Evolutionary conservation across 2,888 invertebrate species (phyloP), one percentile per base, ranked within the genome.

Genomic region (Pyrgus malvae): DNA sequence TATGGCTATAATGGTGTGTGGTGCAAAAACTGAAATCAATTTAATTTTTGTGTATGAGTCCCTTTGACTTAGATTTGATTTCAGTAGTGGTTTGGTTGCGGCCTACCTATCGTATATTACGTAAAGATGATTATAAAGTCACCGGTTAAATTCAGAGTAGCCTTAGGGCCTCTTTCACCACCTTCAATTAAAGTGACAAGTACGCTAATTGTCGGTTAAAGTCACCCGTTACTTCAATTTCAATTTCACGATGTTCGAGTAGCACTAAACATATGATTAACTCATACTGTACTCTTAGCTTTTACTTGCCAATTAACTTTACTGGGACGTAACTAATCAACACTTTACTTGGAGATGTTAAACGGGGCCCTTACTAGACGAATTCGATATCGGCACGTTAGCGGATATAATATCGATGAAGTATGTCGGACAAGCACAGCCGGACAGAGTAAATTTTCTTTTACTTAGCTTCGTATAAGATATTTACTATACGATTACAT

Each of bases 1-100:
- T 69, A 66, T 63, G 54, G 44, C 48, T 60, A 37, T 50, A 38
- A 44, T 38, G 38, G 41, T 12, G n/a, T 8, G 8, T 11, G 41
- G 50, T 16, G 11, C 29, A 50, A 41, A 23, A 9, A 16, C 17
- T 9, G 16, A 17, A 9, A 33, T 11, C 11, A 3, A n/a, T 11
- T 11, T 25, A 2, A 6, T 25, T 2, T 9, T 25, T 25, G 9
- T 25, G 5, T 9, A 25, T 7, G 8, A 7, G 9, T 25, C 9
- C 2, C 25, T 4, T 7, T 25, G 8, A 2, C 3, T 7, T 9
- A 25, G 25, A 5, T 9, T 25, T 3, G 25, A 6, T 25, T 25
- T 25, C 25, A 25, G 9, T 25, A 25, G 7, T 7, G 25, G 25
- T 2, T 9, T 9, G 25, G 25, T 25, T 25, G 8, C 5, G 8